These are phyloP conservation scores for Allygus modestus DNA, from an alignment of 2,888 invertebrate genomes.

Conservation along the genomic window DNA sequence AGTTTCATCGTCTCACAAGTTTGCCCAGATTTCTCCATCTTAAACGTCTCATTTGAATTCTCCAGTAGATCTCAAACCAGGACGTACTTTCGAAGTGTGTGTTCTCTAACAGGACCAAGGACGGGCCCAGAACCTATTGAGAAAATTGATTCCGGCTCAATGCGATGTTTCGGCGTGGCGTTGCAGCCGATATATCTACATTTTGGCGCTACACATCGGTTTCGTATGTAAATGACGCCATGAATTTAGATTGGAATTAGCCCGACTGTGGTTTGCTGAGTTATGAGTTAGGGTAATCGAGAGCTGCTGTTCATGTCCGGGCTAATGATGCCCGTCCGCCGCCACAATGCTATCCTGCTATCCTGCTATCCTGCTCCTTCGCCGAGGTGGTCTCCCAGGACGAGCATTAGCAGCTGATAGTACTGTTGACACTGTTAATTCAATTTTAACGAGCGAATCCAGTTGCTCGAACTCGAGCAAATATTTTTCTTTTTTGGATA, in stretches of 20 bases:
- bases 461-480: too few species aligned
- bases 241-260: slow-evolving; percentile 60
- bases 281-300: slow-evolving; percentile 37
- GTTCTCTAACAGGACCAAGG: slow-evolving; percentile 22
- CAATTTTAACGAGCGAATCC: too few species aligned
- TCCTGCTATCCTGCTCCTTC: too few species aligned
- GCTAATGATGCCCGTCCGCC: slow-evolving; percentile 9
- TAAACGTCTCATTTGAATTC: neutral
- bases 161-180: slow-evolving; percentile 31
- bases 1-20: too few species aligned
- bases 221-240: slow-evolving; percentile 54
- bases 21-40: too few species aligned
- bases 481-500: too few species aligned
- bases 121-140: neutral
- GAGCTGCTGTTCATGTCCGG: slow-evolving; percentile 27
- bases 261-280: slow-evolving; percentile 43
- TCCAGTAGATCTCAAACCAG: neutral
- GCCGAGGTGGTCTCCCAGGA: neutral
- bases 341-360: neutral
- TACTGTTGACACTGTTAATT: too few species aligned
- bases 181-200: slow-evolving; percentile 53
- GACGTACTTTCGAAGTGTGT: neutral
- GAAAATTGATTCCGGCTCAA: slow-evolving; percentile 32
- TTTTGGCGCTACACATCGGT: slow-evolving; percentile 47
- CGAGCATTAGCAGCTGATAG: too few species aligned